A percentile compares a stretch with the other conserved stretches of the same genome.
Conservation (phyloP, 2,113 vertebrate genomes). For the Grus americana region DNA sequence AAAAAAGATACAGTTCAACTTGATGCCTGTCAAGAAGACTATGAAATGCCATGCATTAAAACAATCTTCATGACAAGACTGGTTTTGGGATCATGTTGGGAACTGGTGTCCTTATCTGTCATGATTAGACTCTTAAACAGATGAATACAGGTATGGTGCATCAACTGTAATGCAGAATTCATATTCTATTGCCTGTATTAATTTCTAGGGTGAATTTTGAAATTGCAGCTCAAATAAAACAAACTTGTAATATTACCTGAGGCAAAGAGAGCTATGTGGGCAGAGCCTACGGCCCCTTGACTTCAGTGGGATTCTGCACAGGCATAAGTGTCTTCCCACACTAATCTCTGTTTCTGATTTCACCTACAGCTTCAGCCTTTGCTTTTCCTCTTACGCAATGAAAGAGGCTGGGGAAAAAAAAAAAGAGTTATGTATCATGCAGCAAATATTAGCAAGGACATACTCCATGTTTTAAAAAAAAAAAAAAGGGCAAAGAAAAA, state of each 20-base stretch:
- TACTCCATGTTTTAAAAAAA: background rate
- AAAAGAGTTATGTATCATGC: background rate
- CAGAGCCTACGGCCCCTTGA: background rate
- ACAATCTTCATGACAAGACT: background rate
- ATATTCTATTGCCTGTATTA: background rate
- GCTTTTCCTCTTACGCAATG: background rate
- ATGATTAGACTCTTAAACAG: background rate
- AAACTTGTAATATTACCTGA: background rate
- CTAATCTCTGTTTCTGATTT: background rate
- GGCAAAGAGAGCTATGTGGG: conserved; percentile 3
- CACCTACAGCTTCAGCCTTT: background rate
- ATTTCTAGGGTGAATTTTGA: background rate
- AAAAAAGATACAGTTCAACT: background rate
- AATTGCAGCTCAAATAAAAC: background rate
- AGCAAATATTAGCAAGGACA: conserved; percentile 16
- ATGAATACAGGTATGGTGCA: background rate
- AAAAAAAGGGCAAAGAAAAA: background rate
- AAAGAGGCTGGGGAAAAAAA: background rate
- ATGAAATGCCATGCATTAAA: background rate
- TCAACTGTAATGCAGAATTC: background rate
- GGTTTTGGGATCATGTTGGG: background rate
- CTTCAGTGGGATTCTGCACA: background rate
- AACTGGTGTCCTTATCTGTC: background rate
- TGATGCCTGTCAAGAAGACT: background rate
- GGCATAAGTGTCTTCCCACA: conserved; percentile 15